A percentile compares a stretch with the other conserved stretches of the same genome.
These are phyloP conservation scores for Tetragonula clypearis DNA, from an alignment of 1,140 invertebrate genomes.

Conservation along the genomic window DNA sequence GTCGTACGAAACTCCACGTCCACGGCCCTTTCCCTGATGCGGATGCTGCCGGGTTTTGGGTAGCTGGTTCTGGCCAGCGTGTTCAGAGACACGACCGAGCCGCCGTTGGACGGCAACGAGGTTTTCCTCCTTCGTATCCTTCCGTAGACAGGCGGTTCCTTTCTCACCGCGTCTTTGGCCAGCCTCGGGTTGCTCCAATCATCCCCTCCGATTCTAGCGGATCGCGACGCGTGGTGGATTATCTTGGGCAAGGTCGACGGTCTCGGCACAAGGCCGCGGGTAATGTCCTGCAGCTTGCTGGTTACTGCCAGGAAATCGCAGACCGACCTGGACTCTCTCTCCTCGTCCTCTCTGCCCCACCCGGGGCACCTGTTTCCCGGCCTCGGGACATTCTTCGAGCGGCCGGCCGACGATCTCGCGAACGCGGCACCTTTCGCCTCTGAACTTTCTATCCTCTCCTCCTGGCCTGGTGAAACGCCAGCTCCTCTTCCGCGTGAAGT, in stretches of 20 bases:
- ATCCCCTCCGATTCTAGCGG: constrained; percentile 20
- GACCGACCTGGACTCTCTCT: constrained; percentile 67
- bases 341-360: constrained; percentile 47
- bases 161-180: constrained; percentile 60
- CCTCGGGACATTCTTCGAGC: constrained; percentile 41
- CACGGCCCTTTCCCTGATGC: constrained; percentile 29
- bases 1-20: constrained; percentile 46
- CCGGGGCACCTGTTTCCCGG: constrained; percentile 21
- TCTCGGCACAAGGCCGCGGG: constrained; percentile 64
- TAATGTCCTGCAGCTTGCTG: constrained; percentile 54
- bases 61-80: constrained; percentile 33
- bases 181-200: constrained; percentile 47
- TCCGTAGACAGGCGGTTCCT: constrained; percentile 77
- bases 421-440: constrained; percentile 38
- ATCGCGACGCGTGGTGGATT: constrained; percentile 59
- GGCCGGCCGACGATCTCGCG: constrained; percentile 10
- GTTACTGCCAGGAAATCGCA: constrained; percentile 68
- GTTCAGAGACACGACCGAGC: constrained; percentile 9
- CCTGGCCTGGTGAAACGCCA: neutral
- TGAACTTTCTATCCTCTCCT: constrained; percentile 49
- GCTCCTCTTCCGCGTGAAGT: neutral
- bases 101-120: constrained; percentile 63
- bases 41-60: constrained; percentile 24
- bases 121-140: constrained; percentile 76
- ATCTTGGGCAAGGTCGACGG: constrained; percentile 78